Percentiles rank a stretch among this genome's conserved stretches.
Conservation (phyloP, 2,113 vertebrate genomes). For the Haemorhous mexicanus region DNA sequence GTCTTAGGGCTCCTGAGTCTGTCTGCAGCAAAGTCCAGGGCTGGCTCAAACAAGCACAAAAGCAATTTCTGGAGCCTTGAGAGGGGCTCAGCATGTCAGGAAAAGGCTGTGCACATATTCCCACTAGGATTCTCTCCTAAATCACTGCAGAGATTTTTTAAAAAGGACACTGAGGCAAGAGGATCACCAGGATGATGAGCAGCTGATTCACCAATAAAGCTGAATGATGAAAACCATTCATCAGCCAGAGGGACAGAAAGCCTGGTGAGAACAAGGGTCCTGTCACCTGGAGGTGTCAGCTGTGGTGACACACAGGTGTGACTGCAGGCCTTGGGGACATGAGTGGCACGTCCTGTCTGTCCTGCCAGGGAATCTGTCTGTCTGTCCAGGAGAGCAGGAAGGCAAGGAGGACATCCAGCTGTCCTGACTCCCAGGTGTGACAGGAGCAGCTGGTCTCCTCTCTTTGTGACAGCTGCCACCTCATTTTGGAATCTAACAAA, state of each 20-base stretch:
- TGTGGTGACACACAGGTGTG: background rate
- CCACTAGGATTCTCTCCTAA: background rate
- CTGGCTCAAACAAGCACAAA: background rate
- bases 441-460: slow-evolving; percentile 7
- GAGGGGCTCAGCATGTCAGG: background rate
- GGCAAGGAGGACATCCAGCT: slow-evolving; percentile 5
- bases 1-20: background rate
- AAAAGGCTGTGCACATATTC: background rate
- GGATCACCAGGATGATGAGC: background rate
- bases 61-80: background rate
- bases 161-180: background rate
- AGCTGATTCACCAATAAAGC: background rate
- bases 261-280: background rate
- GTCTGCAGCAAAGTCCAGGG: background rate
- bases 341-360: background rate
- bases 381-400: background rate
- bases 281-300: background rate
- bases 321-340: background rate
- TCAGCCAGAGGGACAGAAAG: background rate
- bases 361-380: background rate
- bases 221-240: background rate
- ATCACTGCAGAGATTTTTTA: background rate
- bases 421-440: background rate
- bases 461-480: background rate
- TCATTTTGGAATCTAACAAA: background rate